phyloP scores from a whole-genome alignment of 2,797 vertebrate species.

The Bradypus variegatus region DNA sequence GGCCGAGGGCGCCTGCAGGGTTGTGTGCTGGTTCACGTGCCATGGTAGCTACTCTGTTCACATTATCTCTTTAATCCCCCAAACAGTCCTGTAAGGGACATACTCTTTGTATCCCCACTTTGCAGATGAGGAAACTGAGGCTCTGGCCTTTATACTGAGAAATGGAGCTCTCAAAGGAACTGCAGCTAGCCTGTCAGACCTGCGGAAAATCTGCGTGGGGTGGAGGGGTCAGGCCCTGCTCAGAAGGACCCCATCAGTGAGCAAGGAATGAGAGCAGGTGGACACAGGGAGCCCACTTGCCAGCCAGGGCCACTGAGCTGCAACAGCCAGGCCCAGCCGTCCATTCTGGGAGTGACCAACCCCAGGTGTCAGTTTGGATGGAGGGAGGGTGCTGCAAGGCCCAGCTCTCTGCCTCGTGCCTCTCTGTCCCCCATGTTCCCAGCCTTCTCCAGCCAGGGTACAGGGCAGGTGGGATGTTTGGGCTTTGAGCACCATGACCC shows the following conservation, averaged over 20 bases:
- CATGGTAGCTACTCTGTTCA: too few relatives aligned
- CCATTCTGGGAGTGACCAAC: neutral
- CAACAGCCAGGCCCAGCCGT: accelerated
- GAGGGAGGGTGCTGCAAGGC: too few relatives aligned
- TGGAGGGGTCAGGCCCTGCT: neutral
- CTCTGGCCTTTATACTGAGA: neutral
- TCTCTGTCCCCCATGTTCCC: neutral
- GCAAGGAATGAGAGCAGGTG: accelerated
- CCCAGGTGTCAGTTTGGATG: neutral
- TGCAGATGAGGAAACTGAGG: neutral
- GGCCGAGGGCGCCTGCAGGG: neutral
- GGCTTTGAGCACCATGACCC: accelerated
- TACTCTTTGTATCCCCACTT: neutral
- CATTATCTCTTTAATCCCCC: too few relatives aligned
- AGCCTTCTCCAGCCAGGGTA: neutral
- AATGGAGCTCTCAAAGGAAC: neutral
- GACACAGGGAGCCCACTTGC: neutral
- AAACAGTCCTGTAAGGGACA: neutral
- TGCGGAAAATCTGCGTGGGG: neutral
- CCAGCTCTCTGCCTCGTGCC: neutral
- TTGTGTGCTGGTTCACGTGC: neutral
- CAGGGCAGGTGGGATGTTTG: neutral
- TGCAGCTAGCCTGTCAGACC: neutral
- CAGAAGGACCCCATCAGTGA: neutral
- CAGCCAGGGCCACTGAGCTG: neutral